Percentiles rank a stretch among this genome's conserved stretches.
Evolutionary conservation across 2,888 invertebrate species (phyloP).

Genomic region (Clostera curtula): DNA sequence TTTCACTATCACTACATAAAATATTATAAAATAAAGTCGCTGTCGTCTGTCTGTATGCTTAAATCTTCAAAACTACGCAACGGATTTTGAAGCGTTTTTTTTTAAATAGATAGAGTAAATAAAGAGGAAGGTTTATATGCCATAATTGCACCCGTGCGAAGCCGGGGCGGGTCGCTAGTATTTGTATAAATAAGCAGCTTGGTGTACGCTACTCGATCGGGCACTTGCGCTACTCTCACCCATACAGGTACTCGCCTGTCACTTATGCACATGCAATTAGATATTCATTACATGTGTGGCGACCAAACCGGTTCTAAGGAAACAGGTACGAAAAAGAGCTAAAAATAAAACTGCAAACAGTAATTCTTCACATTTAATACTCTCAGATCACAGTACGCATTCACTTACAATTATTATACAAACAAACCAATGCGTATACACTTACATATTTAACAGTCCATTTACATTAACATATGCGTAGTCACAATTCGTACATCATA

Average conservation of each 20-base stretch:
- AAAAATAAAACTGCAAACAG: constrained; percentile 24
- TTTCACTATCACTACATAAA: too few species aligned
- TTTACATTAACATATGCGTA: neutral
- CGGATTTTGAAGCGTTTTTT: too few species aligned
- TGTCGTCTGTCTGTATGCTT: too few species aligned
- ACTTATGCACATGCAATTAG: constrained; percentile 48
- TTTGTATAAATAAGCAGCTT: too few species aligned
- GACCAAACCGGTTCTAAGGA: constrained; percentile 12
- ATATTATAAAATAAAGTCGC: too few species aligned
- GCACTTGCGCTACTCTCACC: constrained; percentile 69
- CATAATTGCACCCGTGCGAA: too few species aligned
- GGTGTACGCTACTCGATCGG: constrained; percentile 40
- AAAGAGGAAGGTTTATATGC: too few species aligned
- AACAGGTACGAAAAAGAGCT: constrained; percentile 7
- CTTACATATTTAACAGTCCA: constrained; percentile 1
- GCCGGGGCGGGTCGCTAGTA: too few species aligned
- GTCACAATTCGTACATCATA: too few species aligned
- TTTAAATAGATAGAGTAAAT: too few species aligned
- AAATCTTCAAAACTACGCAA: too few species aligned
- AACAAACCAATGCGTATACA: constrained; percentile 3
- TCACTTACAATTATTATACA: constrained; percentile 12
- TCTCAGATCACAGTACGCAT: constrained; percentile 26
- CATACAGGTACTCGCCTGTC: constrained; percentile 45
- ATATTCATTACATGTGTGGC: constrained; percentile 29
- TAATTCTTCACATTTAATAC: constrained; percentile 26